These are phyloP conservation scores for Arion vulgaris DNA, from an alignment of 1,140 invertebrate species.

Conservation along the genomic window DNA sequence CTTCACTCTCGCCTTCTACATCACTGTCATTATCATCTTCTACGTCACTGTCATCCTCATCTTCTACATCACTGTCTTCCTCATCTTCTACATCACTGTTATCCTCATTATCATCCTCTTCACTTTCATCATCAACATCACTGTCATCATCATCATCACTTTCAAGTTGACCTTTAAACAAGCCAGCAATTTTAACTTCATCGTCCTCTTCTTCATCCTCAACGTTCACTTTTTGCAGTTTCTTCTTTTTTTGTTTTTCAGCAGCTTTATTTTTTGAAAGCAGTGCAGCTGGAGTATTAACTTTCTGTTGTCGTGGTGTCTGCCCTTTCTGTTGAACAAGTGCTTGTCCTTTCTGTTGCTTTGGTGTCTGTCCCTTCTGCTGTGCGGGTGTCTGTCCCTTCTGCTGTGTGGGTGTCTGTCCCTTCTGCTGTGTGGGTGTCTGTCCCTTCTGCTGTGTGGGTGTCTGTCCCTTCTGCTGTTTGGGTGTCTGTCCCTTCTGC, in stretches of 20 bases:
- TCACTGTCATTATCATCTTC: not conserved
- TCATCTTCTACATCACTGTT: not conserved
- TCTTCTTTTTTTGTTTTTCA: not conserved
- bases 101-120: not conserved
- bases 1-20: not conserved
- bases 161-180: conserved; percentile 2
- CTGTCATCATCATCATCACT: not conserved
- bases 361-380: not conserved
- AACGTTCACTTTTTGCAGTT: not conserved
- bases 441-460: not conserved
- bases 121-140: not conserved
- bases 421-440: not conserved
- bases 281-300: not conserved
- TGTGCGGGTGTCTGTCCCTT: not conserved
- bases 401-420: not conserved
- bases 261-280: not conserved
- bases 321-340: not conserved
- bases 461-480: conserved; percentile 4
- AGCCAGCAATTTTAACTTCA: not conserved
- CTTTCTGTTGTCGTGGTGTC: not conserved
- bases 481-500: conserved; percentile 14
- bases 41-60: not conserved
- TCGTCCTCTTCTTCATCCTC: not conserved
- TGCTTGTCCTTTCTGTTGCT: not conserved
- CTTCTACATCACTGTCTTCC: not conserved